A percentile compares a stretch with the other conserved stretches of the same genome.
Conservation (phyloP, 2,888 invertebrate species). For the Drosophila meridionalis region DNA sequence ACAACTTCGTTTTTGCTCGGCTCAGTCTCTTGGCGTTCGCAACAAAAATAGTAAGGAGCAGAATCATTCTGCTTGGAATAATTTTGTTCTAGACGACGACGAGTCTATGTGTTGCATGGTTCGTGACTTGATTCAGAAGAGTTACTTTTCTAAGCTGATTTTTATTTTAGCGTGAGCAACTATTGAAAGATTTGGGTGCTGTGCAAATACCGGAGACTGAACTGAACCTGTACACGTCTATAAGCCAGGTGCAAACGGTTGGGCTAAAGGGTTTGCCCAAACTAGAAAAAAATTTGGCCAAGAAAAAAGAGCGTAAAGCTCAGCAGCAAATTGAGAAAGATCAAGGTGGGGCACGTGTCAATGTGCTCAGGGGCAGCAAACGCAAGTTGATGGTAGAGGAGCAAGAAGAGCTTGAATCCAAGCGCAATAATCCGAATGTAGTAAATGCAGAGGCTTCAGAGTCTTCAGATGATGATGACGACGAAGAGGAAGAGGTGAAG, state of each 20-base stretch:
- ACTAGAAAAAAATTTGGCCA: conserved; percentile 73
- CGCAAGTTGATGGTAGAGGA: conserved; percentile 86
- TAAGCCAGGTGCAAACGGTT: conserved; percentile 93
- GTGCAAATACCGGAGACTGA: conserved; percentile 93
- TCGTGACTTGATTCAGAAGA: not conserved
- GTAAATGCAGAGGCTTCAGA: conserved; percentile 84
- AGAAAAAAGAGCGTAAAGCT: conserved; percentile 61
- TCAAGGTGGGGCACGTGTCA: conserved; percentile 81
- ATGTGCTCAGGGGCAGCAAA: conserved; percentile 87
- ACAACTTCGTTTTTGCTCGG: too few relatives aligned
- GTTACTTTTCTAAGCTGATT: not conserved
- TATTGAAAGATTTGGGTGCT: conserved; percentile 91
- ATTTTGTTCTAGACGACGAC: too few relatives aligned
- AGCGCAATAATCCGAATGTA: conserved; percentile 88
- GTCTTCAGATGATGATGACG: conserved; percentile 16
- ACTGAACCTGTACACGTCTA: conserved; percentile 90
- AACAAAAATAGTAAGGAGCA: too few relatives aligned
- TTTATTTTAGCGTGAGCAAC: conserved; percentile 88
- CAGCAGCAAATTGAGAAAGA: conserved; percentile 58
- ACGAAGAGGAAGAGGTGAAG: not conserved
- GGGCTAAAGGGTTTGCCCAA: conserved; percentile 88
- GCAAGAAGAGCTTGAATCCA: conserved; percentile 84
- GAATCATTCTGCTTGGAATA: too few relatives aligned
- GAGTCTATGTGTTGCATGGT: too few relatives aligned
- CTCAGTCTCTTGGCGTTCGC: too few relatives aligned